These are phyloP conservation scores for Pristionchus japonicus DNA, from an alignment of 2,888 invertebrate species.

Conservation along the genomic window DNA sequence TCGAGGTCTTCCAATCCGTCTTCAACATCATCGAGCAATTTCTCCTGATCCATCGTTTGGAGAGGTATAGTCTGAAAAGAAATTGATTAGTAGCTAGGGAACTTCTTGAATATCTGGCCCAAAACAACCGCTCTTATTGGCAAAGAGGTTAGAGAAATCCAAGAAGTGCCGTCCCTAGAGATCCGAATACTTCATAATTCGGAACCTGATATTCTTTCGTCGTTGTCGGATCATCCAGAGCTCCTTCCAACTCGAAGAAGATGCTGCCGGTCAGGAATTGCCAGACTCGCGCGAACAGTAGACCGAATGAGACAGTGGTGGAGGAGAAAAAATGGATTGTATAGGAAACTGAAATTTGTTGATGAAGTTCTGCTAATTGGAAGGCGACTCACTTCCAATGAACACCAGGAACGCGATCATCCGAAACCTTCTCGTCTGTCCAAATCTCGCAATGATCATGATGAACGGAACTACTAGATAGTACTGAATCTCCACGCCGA, in stretches of 20 bases:
- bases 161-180: not conserved
- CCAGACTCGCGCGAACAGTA: constrained; percentile 20
- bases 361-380: not conserved
- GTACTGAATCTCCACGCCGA: constrained; percentile 46
- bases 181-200: no score
- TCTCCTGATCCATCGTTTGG: no score
- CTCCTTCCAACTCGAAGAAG: constrained; percentile 20
- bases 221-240: not conserved
- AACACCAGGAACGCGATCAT: not conserved
- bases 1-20: not conserved
- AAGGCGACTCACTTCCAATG: not conserved
- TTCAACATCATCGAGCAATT: not conserved
- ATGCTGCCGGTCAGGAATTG: constrained; percentile 35
- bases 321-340: not conserved
- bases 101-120: no score
- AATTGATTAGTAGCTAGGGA: no score
- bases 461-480: constrained; percentile 33
- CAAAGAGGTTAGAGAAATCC: not conserved
- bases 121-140: no score
- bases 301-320: constrained; percentile 11
- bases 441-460: not conserved
- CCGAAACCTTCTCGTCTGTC: not conserved
- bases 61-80: no score
- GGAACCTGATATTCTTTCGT: not conserved
- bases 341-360: not conserved